Evolutionary conservation across 2,797 vertebrate species (phyloP), one percentile per base, ranked within the genome.

Genomic region (Eremophila alpestris): DNA sequence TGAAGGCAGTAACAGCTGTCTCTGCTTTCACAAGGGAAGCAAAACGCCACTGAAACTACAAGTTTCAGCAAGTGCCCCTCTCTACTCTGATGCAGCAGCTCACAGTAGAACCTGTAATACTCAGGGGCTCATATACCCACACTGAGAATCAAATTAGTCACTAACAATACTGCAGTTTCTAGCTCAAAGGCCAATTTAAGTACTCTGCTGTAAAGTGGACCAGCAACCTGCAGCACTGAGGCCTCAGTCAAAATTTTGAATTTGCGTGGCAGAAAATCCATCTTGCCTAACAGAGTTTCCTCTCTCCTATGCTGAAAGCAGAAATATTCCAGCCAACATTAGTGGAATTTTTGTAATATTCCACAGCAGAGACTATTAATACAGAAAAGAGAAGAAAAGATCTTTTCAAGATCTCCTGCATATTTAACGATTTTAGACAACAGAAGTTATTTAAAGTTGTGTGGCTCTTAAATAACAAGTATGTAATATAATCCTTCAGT

Each of bases 21-120:
- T 71, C 60, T 65, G 95, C 80, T 91, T 90, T 79, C 83, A 73
- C 84, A 83, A 88, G 41, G 51, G 64, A 86, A 34, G 65, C 56
- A 95, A 91, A 94, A 60, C 21, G 65, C 76, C 46, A 36, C 3
- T 73, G 46, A 85, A 92, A 87, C 29, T 21, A 63, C 73, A 86
- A 36, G 85, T 90, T 84, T 52, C 59, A 63, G 51, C 40, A 86
- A 81, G 69, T 65, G 58, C 29, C 27, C 41, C 34, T 87, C 54
- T 41, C 51, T 48, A 76, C 17, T 93, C 49, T 46, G 51, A 78
- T 69, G 55, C 45, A 63, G 60, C 34, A 92, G 79, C 29, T 76
- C 67, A 73, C 36, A 77, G 56, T 6, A 60, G 45, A 92, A 74
- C 34, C n/a, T 84, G 36, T 36, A 77, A 41, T 32, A 83, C 23